These are phyloP conservation scores for Galendromus occidentalis DNA, from an alignment of 1,140 invertebrate genomes.

Conservation along the genomic window DNA sequence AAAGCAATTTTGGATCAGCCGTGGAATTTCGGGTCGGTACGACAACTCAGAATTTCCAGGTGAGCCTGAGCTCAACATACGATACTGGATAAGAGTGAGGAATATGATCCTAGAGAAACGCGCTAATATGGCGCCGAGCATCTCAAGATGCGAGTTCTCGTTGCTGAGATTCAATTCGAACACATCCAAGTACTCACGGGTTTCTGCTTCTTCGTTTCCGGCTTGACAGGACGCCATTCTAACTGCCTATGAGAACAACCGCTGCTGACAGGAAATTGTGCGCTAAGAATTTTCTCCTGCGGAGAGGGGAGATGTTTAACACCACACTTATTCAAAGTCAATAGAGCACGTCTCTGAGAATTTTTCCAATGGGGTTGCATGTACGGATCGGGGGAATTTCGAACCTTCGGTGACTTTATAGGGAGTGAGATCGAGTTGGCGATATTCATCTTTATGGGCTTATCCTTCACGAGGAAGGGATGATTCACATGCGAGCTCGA, in stretches of 20 bases:
- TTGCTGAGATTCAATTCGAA: no score
- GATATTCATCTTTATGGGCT: conserved; percentile 14
- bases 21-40: no score
- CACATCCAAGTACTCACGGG: no score
- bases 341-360: conserved; percentile 12
- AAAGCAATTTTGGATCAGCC: no score
- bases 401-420: conserved; percentile 9
- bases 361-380: conserved; percentile 13
- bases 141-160: no score
- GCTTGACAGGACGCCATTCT: no score
- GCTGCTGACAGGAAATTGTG: conserved; percentile 11
- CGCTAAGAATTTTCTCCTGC: conserved; percentile 23
- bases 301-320: conserved; percentile 16
- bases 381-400: neutral
- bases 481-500: neutral
- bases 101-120: no score
- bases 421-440: neutral
- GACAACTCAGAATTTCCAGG: no score
- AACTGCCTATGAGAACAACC: conserved; percentile 15
- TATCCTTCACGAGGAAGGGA: conserved; percentile 15
- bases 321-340: neutral
- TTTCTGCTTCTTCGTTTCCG: no score
- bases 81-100: no score
- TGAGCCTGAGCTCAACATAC: no score
- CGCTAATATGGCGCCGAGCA: no score